Percentiles rank a stretch among this genome's conserved stretches.
Evolutionary conservation across 1,140 invertebrate genomes (phyloP).

Genomic region (Drosophila orena): DNA sequence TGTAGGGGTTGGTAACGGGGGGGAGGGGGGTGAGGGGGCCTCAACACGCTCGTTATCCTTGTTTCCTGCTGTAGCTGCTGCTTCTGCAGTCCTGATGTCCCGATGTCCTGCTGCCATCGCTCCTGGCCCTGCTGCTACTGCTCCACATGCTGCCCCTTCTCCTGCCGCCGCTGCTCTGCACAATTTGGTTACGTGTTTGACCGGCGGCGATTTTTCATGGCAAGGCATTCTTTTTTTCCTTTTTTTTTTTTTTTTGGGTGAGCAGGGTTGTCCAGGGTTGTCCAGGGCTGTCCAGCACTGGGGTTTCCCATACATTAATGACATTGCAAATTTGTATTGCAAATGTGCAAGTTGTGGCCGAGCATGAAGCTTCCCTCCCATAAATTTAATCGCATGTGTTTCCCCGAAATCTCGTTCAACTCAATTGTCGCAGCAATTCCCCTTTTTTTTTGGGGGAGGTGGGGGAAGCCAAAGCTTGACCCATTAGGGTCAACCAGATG

Average conservation of each 20-base stretch:
- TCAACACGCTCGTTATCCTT: constrained; percentile 83
- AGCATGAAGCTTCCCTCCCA: constrained; percentile 22
- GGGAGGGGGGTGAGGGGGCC: constrained; percentile 41
- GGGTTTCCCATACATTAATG: constrained; percentile 64
- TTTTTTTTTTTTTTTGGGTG: constrained; percentile 25
- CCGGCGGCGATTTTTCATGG: constrained; percentile 80
- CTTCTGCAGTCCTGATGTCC: constrained; percentile 13
- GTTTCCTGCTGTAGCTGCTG: constrained; percentile 71
- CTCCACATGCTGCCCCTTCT: constrained; percentile 17
- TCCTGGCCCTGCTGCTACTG: constrained; percentile 23
- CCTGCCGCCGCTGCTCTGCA: constrained; percentile 43
- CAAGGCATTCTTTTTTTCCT: constrained; percentile 31
- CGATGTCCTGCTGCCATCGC: constrained; percentile 19
- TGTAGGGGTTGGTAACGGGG: no score
- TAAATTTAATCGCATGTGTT: constrained; percentile 47
- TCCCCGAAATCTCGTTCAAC: constrained; percentile 26
- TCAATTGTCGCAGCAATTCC: constrained; percentile 10
- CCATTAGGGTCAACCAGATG: constrained; percentile 10
- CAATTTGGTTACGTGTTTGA: constrained; percentile 82
- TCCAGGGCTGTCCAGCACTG: not conserved
- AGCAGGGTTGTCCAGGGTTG: not conserved
- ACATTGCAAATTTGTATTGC: constrained; percentile 76
- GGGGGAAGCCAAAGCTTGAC: constrained; percentile 4
- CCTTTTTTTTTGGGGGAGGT: not conserved
- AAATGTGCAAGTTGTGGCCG: constrained; percentile 60